phyloP scores from a whole-genome alignment of 1,140 invertebrate genomes.

The Pogonomyrmex barbatus region DNA sequence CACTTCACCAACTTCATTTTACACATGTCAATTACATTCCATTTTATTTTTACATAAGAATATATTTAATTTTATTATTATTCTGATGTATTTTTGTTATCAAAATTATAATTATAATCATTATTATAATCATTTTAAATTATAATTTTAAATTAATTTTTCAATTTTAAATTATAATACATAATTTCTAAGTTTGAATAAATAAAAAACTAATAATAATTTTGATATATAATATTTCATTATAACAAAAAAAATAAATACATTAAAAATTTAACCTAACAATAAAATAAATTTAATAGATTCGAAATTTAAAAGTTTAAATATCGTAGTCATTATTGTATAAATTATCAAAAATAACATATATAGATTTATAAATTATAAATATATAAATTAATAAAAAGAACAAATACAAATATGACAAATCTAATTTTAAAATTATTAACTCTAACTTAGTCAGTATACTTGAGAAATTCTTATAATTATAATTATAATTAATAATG shows the following conservation, averaged over 20 bases:
- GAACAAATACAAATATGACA: background rate
- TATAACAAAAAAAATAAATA: background rate
- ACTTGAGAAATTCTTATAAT: too few species aligned
- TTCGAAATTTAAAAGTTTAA: background rate
- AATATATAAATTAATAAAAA: background rate
- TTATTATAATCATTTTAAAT: background rate
- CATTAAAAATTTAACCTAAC: background rate
- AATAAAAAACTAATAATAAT: background rate
- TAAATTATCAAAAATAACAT: background rate
- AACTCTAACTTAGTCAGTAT: background rate
- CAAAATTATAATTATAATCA: background rate
- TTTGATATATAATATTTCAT: background rate
- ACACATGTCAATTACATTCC: background rate
- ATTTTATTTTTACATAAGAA: background rate
- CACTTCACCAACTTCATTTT: slow-evolving; percentile 60
- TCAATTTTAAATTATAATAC: background rate
- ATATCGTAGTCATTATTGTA: background rate
- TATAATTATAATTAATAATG: too few species aligned
- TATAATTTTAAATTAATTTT: background rate
- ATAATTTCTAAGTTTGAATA: background rate
- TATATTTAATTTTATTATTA: background rate
- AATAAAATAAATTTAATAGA: too few species aligned
- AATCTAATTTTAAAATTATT: background rate
- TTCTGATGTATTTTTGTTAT: background rate
- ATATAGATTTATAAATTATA: background rate